Evolutionary conservation across 2,797 vertebrate species (phyloP), one percentile per base, ranked within the genome.

Genomic region (Lagocephalus sceleratus): DNA sequence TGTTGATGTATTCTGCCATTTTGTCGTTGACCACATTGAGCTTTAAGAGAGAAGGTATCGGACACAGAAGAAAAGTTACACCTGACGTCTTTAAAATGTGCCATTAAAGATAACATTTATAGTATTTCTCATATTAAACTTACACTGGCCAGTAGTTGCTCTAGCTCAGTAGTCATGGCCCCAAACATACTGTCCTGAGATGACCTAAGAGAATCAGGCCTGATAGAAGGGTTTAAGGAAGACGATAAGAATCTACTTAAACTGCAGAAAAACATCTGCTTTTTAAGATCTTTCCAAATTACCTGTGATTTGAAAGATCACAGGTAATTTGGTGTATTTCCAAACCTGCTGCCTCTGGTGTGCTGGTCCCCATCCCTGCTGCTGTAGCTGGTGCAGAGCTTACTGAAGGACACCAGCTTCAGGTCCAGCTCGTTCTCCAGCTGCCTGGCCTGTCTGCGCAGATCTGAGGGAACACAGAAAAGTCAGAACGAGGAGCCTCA

Each of bases 361-460:
- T 90, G 90, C 52, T 95, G 76, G 51, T 68, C 94, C 40, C 90
- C 81, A 57, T 80, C 72, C 38, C 19, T 61, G 47, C 89, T 84
- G 78, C 90, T 94, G 82, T 95, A 97, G 85, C 94, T 97, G 73
- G 96, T 99, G 79, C 96, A 99, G 9, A 99, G 88, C 83, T 99
- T 99, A 87, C 97, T 99, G 92, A 98, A 99, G 64, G 97, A 98
- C 25, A 99, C 96, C 75, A 99, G 85, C 77, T 98, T 99, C 76
- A 98, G 83, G 82, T 99, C 97, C 43, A 99, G 92, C 83, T 99
- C 97, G 40, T 97, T 99, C 85, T 99, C 97, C 84, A 98, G 80
- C 83, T 98, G 96, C 62, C 97, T 90, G 39, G 97, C 97, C 87
- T 99, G 95, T 85, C 97, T 98, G 81, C 97, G 86, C 82, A 99